Conservation (phyloP, 2,797 vertebrate species). For the Chaunax sp. region DNA sequence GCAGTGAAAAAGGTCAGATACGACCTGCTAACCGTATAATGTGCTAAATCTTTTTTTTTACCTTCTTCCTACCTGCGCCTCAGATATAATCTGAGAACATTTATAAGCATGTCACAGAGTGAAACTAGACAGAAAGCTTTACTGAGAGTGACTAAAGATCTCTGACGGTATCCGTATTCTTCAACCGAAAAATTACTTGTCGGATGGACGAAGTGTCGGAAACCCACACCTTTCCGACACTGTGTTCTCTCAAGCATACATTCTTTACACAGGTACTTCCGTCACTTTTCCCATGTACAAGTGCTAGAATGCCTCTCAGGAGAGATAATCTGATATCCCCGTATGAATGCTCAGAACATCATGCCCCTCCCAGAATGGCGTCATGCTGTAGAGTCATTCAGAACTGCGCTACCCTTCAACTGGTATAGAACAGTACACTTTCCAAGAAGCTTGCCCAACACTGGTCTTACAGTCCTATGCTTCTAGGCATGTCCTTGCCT, state of each 20-base stretch:
- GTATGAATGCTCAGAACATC: neutral
- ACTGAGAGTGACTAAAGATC: neutral
- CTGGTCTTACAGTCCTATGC: neutral
- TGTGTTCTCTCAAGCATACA: neutral
- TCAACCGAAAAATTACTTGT: too few species aligned
- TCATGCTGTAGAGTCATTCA: neutral
- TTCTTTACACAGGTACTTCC: neutral
- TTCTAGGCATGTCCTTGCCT: neutral
- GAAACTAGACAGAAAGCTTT: conserved; percentile 4
- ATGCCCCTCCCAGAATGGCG: neutral
- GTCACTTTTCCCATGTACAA: neutral
- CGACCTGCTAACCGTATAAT: conserved; percentile 15
- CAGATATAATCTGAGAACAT: conserved; percentile 14
- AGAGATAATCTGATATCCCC: neutral
- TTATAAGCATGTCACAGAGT: conserved; percentile 6
- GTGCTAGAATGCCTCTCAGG: neutral
- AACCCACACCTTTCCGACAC: too few species aligned
- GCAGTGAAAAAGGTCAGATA: conserved; percentile 22
- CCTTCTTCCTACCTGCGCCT: neutral
- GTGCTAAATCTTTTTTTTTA: conserved; percentile 6
- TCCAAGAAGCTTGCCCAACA: too few species aligned
- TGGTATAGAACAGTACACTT: too few species aligned
- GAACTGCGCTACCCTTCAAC: neutral
- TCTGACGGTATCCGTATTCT: neutral
- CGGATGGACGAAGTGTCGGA: too few species aligned